Evolutionary conservation across 2,888 invertebrate species (phyloP).

Genomic region (Eulithis testata): DNA sequence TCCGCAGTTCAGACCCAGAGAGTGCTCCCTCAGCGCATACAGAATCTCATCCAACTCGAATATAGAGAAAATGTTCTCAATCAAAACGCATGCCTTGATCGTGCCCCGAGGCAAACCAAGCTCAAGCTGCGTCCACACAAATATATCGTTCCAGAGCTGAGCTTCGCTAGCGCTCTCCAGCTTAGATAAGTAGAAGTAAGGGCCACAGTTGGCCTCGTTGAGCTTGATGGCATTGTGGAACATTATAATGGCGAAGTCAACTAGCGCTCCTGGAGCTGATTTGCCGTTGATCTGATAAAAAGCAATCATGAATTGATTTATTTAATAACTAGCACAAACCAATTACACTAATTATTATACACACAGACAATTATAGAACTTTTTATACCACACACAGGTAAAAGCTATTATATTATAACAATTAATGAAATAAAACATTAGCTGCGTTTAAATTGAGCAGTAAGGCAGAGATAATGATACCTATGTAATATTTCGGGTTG

Average conservation of each 20-base stretch:
- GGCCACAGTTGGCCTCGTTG: conserved; percentile 83
- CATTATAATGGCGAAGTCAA: conserved; percentile 88
- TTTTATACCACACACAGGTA: too few species aligned
- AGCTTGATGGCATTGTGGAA: conserved; percentile 86
- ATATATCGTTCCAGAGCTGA: conserved; percentile 88
- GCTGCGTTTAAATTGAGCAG: too few species aligned
- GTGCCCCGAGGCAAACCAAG: conserved; percentile 85
- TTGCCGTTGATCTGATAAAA: conserved; percentile 82
- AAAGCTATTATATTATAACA: too few species aligned
- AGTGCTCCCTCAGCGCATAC: conserved; percentile 86
- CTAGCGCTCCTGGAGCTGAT: conserved; percentile 86
- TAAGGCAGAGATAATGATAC: too few species aligned
- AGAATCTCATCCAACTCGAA: conserved; percentile 89
- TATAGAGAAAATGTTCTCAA: conserved; percentile 88
- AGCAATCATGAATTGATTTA: neutral
- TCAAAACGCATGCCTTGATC: conserved; percentile 89
- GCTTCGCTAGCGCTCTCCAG: conserved; percentile 87
- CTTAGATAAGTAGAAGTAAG: conserved; percentile 89
- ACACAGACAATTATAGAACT: too few species aligned
- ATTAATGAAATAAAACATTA: too few species aligned
- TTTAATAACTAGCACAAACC: too few species aligned
- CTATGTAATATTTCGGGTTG: too few species aligned
- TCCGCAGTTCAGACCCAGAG: conserved; percentile 89
- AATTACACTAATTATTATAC: too few species aligned
- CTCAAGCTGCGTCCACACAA: conserved; percentile 85